These are phyloP conservation scores for Sebastes elongatus DNA, from an alignment of 2,797 vertebrate genomes.

Conservation along the genomic window DNA sequence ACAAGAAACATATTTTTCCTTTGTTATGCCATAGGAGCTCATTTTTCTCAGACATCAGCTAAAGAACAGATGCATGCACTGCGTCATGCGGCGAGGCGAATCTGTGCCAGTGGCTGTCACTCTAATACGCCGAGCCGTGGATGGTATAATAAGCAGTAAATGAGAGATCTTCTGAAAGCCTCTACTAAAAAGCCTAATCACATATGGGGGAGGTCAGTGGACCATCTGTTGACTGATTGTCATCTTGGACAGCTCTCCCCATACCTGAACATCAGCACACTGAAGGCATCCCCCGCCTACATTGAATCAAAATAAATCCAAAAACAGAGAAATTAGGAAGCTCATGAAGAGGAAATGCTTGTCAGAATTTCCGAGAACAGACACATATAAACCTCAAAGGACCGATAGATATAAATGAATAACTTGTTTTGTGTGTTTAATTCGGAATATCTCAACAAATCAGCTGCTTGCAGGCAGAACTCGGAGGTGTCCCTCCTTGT, in stretches of 20 bases:
- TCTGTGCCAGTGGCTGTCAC: conserved; percentile 48
- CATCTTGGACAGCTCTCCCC: conserved; percentile 53
- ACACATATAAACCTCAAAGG: conserved; percentile 22
- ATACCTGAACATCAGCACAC: conserved; percentile 61
- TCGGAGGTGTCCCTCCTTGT: background rate
- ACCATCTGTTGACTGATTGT: conserved; percentile 73
- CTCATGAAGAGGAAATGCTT: conserved; percentile 1
- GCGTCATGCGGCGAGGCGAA: conserved; percentile 37
- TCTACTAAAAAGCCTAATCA: conserved; percentile 65
- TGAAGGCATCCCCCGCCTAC: conserved; percentile 18
- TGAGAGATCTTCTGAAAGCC: conserved; percentile 63
- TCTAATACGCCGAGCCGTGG: conserved; percentile 41
- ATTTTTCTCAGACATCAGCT: conserved; percentile 10
- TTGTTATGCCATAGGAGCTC: conserved; percentile 21
- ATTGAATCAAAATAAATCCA: conserved; percentile 5
- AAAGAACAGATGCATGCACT: conserved; percentile 46
- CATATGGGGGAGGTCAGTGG: conserved; percentile 72
- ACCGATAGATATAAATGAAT: background rate
- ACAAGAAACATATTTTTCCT: background rate
- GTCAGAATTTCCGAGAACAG: conserved; percentile 9
- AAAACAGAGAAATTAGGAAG: background rate
- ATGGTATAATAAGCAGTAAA: conserved; percentile 64
- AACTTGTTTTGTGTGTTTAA: background rate
- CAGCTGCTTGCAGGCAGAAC: background rate
- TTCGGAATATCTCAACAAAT: background rate